Conservation (phyloP, 2,888 invertebrate species). For the Mythimna albipuncta region DNA sequence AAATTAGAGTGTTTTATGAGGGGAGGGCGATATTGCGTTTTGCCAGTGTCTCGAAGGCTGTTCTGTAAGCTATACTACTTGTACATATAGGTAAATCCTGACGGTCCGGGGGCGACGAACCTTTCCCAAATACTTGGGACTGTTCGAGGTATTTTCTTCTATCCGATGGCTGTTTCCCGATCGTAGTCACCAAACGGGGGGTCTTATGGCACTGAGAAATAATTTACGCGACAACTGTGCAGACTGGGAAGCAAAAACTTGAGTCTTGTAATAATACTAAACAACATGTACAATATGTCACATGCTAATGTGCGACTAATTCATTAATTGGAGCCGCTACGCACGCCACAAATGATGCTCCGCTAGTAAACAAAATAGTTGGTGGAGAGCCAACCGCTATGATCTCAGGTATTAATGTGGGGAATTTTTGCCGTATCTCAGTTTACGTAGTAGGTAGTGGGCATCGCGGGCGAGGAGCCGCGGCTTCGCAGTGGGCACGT, state of each 20-base stretch:
- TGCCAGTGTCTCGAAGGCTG: conserved; percentile 86
- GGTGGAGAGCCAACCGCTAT: conserved; percentile 80
- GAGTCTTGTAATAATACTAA: conserved; percentile 24
- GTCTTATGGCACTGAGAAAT: conserved; percentile 61
- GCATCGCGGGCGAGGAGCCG: conserved; percentile 71
- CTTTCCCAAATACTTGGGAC: conserved; percentile 77
- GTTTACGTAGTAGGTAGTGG: conserved; percentile 71
- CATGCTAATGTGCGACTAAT: conserved; percentile 66
- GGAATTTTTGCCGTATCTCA: conserved; percentile 71
- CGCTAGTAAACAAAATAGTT: conserved; percentile 78
- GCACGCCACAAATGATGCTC: conserved; percentile 71
- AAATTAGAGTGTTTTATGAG: conserved; percentile 91
- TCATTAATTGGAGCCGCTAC: conserved; percentile 70
- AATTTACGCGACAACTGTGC: conserved; percentile 62
- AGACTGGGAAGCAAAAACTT: conserved; percentile 43
- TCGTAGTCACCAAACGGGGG: conserved; percentile 69
- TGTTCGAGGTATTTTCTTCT: conserved; percentile 76
- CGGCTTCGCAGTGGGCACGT: conserved; percentile 69
- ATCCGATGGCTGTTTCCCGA: conserved; percentile 71
- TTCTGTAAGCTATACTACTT: conserved; percentile 82
- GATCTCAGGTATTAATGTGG: conserved; percentile 73
- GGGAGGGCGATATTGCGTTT: conserved; percentile 90
- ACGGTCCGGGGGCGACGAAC: conserved; percentile 77
- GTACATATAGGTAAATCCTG: conserved; percentile 79
- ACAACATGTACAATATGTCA: conserved; percentile 47